Percentiles rank a stretch among this genome's conserved stretches.
Evolutionary conservation across 1,140 invertebrate genomes (phyloP).

Genomic region (Hirudo medicinalis): DNA sequence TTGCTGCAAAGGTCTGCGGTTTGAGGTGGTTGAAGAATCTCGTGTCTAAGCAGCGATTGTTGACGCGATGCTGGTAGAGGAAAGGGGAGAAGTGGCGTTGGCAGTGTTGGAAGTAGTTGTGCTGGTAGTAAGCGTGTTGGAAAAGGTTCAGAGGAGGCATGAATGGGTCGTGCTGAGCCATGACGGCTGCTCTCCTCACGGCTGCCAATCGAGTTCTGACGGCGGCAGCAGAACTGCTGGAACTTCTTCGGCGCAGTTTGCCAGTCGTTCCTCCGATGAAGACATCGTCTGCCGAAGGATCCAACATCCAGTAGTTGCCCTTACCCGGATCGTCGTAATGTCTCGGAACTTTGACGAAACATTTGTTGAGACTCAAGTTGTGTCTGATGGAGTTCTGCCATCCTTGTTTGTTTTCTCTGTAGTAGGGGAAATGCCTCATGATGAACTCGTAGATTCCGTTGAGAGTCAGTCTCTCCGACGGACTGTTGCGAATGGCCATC

Average conservation of each 20-base stretch:
- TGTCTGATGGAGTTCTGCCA: slow-evolving; percentile 99
- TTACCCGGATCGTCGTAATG: slow-evolving; percentile 85
- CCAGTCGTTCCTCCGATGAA: slow-evolving; percentile 94
- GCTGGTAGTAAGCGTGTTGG: slow-evolving; percentile 9
- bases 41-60: no score
- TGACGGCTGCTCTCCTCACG: slow-evolving; percentile 8
- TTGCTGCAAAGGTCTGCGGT: no score
- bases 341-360: slow-evolving; percentile 87
- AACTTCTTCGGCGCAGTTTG: slow-evolving; percentile 45
- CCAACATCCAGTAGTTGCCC: slow-evolving; percentile 67
- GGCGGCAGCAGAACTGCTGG: slow-evolving; percentile 1
- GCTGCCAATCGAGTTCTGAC: slow-evolving; percentile 19
- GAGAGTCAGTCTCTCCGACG: slow-evolving; percentile 81
- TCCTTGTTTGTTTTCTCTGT: slow-evolving; percentile 89
- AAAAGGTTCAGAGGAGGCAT: background rate
- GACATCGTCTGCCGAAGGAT: slow-evolving; percentile 74
- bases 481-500: slow-evolving; percentile 93
- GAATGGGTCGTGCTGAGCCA: slow-evolving; percentile 11
- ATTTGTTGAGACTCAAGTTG: slow-evolving; percentile 92
- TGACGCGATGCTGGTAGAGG: background rate
- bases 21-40: no score
- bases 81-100: background rate
- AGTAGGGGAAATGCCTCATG: slow-evolving; percentile 95
- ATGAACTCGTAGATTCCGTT: slow-evolving; percentile 99
- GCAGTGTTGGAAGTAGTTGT: slow-evolving; percentile 14